Evolutionary conservation across 2,888 invertebrate genomes (phyloP).

Genomic region (Cataglyphis albicans): DNA sequence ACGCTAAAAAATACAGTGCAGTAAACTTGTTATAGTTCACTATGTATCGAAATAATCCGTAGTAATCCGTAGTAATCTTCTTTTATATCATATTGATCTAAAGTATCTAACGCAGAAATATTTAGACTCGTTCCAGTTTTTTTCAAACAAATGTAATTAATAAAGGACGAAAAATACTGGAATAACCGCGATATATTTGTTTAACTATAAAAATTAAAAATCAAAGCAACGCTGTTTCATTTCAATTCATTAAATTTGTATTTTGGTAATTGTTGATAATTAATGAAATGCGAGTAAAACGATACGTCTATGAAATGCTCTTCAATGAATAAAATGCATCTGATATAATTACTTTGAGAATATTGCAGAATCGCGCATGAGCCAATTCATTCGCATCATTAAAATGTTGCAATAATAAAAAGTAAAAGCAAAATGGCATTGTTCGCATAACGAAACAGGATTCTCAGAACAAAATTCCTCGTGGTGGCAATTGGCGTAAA

Average conservation of each 20-base stretch:
- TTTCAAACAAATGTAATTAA: constrained; percentile 17
- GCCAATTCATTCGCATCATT: constrained; percentile 49
- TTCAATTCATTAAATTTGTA: constrained; percentile 50
- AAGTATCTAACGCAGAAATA: neutral
- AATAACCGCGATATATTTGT: constrained; percentile 52
- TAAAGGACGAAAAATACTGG: constrained; percentile 63
- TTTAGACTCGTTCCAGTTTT: neutral
- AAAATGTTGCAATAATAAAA: constrained; percentile 44
- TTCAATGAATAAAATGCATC: constrained; percentile 69
- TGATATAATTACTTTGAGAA: constrained; percentile 65
- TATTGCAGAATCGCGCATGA: constrained; percentile 50
- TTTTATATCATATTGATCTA: neutral
- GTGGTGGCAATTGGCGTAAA: neutral
- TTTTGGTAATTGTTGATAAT: constrained; percentile 60
- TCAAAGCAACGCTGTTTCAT: constrained; percentile 47
- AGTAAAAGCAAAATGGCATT: constrained; percentile 41
- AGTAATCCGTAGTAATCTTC: constrained; percentile 9
- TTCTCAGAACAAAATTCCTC: neutral
- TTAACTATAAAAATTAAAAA: constrained; percentile 67
- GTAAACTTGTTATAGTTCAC: neutral
- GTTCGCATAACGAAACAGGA: constrained; percentile 21
- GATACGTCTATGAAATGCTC: constrained; percentile 72
- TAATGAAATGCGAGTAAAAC: constrained; percentile 66
- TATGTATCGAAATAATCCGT: neutral
- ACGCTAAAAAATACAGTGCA: neutral